Evolutionary conservation across 1,140 invertebrate genomes (phyloP).

Genomic region (Harlomillsia oculata): DNA sequence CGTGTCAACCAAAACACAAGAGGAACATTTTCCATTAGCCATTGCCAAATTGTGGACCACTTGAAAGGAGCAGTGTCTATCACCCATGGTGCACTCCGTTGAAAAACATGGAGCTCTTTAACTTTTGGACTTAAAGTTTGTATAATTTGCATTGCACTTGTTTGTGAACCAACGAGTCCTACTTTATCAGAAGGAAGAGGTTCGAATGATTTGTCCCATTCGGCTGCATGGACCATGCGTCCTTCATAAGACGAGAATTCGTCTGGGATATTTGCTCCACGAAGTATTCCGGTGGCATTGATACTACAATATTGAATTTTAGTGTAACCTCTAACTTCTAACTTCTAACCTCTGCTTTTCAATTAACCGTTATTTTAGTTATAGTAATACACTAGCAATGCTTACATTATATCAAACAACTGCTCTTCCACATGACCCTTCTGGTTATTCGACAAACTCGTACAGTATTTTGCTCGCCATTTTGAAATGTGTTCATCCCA

Average conservation of each 20-base stretch:
- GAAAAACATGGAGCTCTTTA: slow-evolving; percentile 16
- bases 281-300: slow-evolving; percentile 4
- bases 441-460: not conserved
- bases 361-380: too few relatives aligned
- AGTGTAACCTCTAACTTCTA: too few relatives aligned
- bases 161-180: slow-evolving; percentile 21
- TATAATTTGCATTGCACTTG: slow-evolving; percentile 27
- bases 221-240: slow-evolving; percentile 6
- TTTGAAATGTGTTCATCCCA: slow-evolving; percentile 11
- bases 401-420: not conserved
- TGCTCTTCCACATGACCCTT: not conserved
- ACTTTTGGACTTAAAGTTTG: slow-evolving; percentile 15
- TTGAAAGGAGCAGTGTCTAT: not conserved
- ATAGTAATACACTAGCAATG: too few relatives aligned
- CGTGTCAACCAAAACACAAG: not conserved
- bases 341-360: too few relatives aligned
- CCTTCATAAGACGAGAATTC: slow-evolving; percentile 14
- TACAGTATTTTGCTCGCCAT: slow-evolving; percentile 8
- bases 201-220: slow-evolving; percentile 16
- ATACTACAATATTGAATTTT: too few relatives aligned
- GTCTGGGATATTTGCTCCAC: slow-evolving; percentile 9
- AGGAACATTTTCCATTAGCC: not conserved
- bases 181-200: slow-evolving; percentile 10
- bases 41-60: not conserved
- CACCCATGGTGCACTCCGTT: slow-evolving; percentile 18